phyloP scores from a whole-genome alignment of 2,888 invertebrate genomes.

The Perizoma affinitatum region DNA sequence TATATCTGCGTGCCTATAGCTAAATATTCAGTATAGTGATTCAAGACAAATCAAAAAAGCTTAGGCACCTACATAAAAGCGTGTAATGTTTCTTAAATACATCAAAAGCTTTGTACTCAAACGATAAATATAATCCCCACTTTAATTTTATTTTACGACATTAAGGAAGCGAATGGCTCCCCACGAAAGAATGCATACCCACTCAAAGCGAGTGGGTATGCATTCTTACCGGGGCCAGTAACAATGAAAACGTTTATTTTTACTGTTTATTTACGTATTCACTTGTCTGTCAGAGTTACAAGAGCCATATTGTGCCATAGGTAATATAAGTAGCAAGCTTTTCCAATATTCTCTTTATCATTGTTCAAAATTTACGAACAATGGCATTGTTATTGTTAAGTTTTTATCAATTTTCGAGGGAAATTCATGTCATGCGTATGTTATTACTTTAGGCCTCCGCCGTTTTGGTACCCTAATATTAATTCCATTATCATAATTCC shows the following conservation, averaged over 20 bases:
- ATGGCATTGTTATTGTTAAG: neutral
- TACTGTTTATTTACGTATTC: conserved; percentile 28
- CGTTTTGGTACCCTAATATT: conserved; percentile 47
- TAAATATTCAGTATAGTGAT: too few relatives aligned
- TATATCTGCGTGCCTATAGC: too few relatives aligned
- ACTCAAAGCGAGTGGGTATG: conserved; percentile 31
- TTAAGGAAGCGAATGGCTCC: conserved; percentile 29
- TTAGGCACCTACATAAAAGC: too few relatives aligned
- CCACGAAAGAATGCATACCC: conserved; percentile 34
- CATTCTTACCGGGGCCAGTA: too few relatives aligned
- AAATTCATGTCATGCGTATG: conserved; percentile 11
- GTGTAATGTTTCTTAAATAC: too few relatives aligned
- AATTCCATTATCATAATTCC: conserved; percentile 61
- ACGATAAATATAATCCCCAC: neutral
- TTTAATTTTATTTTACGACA: conserved; percentile 33
- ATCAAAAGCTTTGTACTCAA: too few relatives aligned
- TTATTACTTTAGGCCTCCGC: conserved; percentile 21
- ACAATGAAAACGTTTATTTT: conserved; percentile 35
- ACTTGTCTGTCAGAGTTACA: conserved; percentile 16
- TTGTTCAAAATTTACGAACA: neutral
- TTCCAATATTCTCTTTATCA: conserved; percentile 3
- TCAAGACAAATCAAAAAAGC: too few relatives aligned
- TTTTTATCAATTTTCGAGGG: conserved; percentile 2
- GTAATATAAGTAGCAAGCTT: conserved; percentile 10
- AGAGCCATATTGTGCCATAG: conserved; percentile 12